Evolutionary conservation across 1,140 invertebrate genomes (phyloP).

Genomic region (Hermatobates lingyangjiaoensis): DNA sequence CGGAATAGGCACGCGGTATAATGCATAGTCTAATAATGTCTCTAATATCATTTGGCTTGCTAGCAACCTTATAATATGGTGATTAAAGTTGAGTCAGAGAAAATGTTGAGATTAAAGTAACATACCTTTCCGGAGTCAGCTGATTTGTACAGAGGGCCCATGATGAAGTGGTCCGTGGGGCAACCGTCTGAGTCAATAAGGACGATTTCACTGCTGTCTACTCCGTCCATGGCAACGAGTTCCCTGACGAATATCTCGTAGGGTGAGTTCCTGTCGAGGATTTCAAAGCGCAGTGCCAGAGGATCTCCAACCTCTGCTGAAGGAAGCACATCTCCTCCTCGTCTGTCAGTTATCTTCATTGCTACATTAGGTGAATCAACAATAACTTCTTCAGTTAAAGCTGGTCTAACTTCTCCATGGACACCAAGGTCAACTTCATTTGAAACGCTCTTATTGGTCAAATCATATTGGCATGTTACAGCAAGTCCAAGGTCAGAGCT

Average conservation of each 20-base stretch:
- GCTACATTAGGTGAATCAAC: constrained; percentile 85
- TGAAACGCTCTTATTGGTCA: constrained; percentile 80
- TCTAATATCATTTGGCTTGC: too few relatives aligned
- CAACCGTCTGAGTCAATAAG: constrained; percentile 82
- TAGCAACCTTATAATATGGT: too few relatives aligned
- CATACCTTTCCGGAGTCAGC: constrained; percentile 37
- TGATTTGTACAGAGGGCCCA: constrained; percentile 75
- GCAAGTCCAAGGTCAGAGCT: constrained; percentile 80
- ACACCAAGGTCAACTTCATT: constrained; percentile 80
- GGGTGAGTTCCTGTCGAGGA: constrained; percentile 73
- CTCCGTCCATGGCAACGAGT: constrained; percentile 82
- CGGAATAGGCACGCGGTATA: too few relatives aligned
- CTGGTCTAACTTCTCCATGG: constrained; percentile 59
- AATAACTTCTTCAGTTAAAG: constrained; percentile 55
- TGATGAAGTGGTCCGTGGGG: constrained; percentile 79
- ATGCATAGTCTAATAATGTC: too few relatives aligned
- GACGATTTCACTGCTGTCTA: constrained; percentile 77
- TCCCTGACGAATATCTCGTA: constrained; percentile 90
- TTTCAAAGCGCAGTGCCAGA: constrained; percentile 74
- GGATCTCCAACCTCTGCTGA: constrained; percentile 76
- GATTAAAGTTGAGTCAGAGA: too few relatives aligned
- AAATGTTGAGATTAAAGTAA: neutral
- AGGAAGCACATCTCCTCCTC: constrained; percentile 56
- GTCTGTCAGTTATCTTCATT: constrained; percentile 80
- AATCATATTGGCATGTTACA: constrained; percentile 81